These are phyloP conservation scores for Hipposideros armiger DNA, from an alignment of 2,113 vertebrate genomes.

Conservation along the genomic window DNA sequence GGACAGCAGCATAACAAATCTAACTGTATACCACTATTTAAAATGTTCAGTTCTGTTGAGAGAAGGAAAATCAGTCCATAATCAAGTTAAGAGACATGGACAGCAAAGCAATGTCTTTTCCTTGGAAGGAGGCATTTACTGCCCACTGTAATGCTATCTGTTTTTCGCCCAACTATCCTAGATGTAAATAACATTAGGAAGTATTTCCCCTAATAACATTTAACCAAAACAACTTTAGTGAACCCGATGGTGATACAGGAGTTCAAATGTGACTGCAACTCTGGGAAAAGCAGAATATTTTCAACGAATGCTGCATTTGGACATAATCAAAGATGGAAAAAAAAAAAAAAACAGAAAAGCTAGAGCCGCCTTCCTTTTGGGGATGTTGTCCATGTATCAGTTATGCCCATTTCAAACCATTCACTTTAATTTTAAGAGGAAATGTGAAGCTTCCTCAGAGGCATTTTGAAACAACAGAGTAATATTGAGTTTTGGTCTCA, in stretches of 20 bases:
- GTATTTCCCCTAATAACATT: neutral
- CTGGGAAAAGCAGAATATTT: neutral
- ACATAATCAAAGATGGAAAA: neutral
- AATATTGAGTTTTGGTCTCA: slow-evolving; percentile 45
- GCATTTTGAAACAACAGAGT: slow-evolving; percentile 26
- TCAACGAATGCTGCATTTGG: neutral
- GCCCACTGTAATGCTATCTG: neutral
- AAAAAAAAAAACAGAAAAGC: neutral
- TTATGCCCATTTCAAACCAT: neutral
- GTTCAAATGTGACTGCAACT: neutral
- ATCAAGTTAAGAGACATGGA: neutral
- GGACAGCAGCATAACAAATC: neutral
- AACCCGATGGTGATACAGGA: neutral
- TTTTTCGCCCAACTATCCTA: neutral
- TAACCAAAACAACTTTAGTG: neutral
- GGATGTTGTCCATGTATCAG: neutral
- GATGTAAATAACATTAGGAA: neutral
- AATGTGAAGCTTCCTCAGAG: neutral
- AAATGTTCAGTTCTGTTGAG: neutral
- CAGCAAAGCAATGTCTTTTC: neutral
- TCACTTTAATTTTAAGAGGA: slow-evolving; percentile 60
- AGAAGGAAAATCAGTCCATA: neutral
- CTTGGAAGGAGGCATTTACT: neutral
- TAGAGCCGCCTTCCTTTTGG: neutral
- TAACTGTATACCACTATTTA: neutral